Percentiles rank a stretch among this genome's conserved stretches.
These are phyloP conservation scores for Pycnonotus jocosus DNA, from an alignment of 2,113 vertebrate species.

Conservation along the genomic window DNA sequence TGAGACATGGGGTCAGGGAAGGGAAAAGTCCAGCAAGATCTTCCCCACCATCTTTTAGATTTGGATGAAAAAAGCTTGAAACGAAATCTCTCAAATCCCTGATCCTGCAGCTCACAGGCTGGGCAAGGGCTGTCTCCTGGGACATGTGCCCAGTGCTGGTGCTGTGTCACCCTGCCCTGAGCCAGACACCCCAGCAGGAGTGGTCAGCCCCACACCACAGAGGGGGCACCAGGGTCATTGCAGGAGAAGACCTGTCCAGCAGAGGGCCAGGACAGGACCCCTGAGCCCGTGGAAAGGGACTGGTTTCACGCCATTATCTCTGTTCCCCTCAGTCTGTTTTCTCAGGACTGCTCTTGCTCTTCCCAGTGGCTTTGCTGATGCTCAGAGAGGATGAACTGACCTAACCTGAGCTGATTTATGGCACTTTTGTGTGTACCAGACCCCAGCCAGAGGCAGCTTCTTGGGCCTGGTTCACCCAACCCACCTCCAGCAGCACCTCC, in stretches of 20 bases:
- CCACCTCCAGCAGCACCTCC: background rate
- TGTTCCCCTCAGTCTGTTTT: background rate
- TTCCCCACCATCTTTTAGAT: background rate
- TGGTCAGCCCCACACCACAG: fast-evolving
- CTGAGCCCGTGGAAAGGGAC: background rate
- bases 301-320: background rate
- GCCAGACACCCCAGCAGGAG: background rate
- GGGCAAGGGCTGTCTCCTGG: background rate
- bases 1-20: background rate
- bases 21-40: background rate
- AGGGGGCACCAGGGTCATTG: background rate
- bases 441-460: background rate
- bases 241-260: background rate
- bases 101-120: background rate
- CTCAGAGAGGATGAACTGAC: background rate
- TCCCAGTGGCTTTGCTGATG: background rate
- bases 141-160: background rate
- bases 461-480: fast-evolving
- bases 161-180: no score
- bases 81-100: background rate
- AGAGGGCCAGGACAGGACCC: background rate
- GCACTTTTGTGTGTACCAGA: background rate
- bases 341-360: background rate
- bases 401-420: background rate
- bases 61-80: background rate